Evolutionary conservation across 2,113 vertebrate genomes (phyloP).

Genomic region (Varanus komodoensis): DNA sequence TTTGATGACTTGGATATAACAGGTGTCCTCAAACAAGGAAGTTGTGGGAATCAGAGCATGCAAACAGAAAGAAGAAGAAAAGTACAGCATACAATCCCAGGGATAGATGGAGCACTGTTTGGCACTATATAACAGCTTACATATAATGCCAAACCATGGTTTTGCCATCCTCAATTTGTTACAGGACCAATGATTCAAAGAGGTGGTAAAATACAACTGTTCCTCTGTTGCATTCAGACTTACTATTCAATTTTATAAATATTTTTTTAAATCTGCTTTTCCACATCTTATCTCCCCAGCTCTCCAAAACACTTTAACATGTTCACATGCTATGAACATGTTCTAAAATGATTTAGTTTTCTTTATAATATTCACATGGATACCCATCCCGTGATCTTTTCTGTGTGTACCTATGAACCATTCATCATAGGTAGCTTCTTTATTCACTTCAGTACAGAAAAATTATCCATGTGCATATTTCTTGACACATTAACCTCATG

Average conservation of each 20-base stretch:
- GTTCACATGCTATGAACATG: background rate
- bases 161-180: background rate
- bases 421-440: background rate
- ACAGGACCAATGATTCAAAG: background rate
- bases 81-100: background rate
- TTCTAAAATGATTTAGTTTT: background rate
- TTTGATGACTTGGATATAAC: background rate
- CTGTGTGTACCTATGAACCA: background rate
- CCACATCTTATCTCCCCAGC: background rate
- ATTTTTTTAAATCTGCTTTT: background rate
- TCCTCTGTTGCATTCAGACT: background rate
- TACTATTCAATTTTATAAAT: background rate
- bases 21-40: background rate
- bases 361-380: background rate
- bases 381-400: background rate
- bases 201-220: background rate
- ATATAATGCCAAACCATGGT: background rate
- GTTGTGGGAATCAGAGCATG: too few species aligned
- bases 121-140: background rate
- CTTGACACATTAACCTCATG: background rate
- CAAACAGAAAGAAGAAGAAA: background rate
- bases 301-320: background rate
- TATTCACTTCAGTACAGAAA: background rate
- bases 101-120: background rate
- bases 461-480: background rate